Evolutionary conservation across 1,140 invertebrate species (phyloP).

Genomic region (Macrobrachium nipponense): DNA sequence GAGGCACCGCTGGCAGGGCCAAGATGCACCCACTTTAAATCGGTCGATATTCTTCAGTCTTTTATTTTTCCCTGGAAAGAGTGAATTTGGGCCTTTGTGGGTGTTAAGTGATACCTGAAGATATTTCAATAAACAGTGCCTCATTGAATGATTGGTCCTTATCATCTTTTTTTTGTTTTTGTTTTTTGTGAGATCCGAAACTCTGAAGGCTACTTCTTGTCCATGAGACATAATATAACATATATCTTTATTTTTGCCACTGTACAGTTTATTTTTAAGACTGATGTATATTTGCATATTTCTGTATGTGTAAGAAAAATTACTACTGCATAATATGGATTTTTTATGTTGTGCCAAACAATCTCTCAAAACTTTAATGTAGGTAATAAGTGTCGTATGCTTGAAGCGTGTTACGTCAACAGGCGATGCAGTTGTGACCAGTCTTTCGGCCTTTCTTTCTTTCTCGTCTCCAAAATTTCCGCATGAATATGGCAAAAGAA

Average conservation of each 20-base stretch:
- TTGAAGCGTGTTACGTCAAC: neutral
- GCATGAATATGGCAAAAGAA: neutral
- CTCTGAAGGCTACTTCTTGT: conserved; percentile 16
- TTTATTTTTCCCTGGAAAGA: too few species aligned
- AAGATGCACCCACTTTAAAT: too few species aligned
- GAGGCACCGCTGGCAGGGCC: too few species aligned
- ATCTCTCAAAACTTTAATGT: conserved; percentile 35
- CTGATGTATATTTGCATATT: conserved; percentile 59
- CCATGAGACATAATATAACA: conserved; percentile 23
- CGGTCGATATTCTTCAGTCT: too few species aligned
- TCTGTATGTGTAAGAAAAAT: conserved; percentile 56
- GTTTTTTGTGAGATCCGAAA: conserved; percentile 3
- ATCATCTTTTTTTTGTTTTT: neutral
- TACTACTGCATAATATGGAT: conserved; percentile 40
- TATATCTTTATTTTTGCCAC: conserved; percentile 56
- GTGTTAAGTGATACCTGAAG: too few species aligned
- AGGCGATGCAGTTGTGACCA: too few species aligned
- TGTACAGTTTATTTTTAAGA: conserved; percentile 57
- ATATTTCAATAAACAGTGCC: too few species aligned
- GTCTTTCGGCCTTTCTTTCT: too few species aligned
- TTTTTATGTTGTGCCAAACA: conserved; percentile 58
- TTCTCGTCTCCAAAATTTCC: neutral
- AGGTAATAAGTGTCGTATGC: conserved; percentile 22
- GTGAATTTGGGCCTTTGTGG: too few species aligned
- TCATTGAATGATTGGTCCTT: neutral